phyloP scores from a whole-genome alignment of 2,888 invertebrate species.

The Ptychoptera albimana region DNA sequence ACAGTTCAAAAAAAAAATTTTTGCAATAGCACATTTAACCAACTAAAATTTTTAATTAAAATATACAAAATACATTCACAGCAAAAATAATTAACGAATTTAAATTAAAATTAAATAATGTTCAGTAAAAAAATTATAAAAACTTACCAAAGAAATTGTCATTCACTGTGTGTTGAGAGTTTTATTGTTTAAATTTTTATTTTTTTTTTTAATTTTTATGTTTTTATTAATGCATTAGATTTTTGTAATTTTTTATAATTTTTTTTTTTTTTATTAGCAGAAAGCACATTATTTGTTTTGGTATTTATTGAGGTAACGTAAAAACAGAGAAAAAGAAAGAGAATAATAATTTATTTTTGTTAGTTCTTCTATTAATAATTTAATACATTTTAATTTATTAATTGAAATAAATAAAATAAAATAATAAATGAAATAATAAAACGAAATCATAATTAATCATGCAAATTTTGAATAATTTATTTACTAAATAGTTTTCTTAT shows the following conservation, averaged over 20 bases:
- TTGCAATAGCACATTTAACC: neutral
- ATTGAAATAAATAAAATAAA: neutral
- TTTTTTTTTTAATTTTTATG: slow-evolving; percentile 11
- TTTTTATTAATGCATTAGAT: slow-evolving; percentile 6
- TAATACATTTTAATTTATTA: neutral
- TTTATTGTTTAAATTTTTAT: too few species aligned
- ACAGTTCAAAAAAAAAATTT: neutral
- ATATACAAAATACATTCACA: neutral
- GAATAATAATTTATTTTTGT: slow-evolving; percentile 12
- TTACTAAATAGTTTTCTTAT: too few species aligned
- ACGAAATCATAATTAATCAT: too few species aligned
- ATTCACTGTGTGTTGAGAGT: slow-evolving; percentile 59
- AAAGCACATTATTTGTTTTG: slow-evolving; percentile 10
- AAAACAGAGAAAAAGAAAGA: slow-evolving; percentile 15
- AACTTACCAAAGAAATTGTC: slow-evolving; percentile 99
- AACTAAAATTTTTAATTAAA: neutral
- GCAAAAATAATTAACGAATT: slow-evolving; percentile 3
- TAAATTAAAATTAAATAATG: slow-evolving; percentile 1
- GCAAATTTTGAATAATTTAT: too few species aligned
- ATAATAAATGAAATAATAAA: too few species aligned
- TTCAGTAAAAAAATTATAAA: neutral
- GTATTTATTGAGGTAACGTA: slow-evolving; percentile 12
- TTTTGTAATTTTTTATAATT: too few species aligned
- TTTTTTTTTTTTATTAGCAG: too few species aligned
- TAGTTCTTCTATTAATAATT: slow-evolving; percentile 9